Evolutionary conservation across 2,888 invertebrate genomes (phyloP).

Genomic region (Apamea crenata): DNA sequence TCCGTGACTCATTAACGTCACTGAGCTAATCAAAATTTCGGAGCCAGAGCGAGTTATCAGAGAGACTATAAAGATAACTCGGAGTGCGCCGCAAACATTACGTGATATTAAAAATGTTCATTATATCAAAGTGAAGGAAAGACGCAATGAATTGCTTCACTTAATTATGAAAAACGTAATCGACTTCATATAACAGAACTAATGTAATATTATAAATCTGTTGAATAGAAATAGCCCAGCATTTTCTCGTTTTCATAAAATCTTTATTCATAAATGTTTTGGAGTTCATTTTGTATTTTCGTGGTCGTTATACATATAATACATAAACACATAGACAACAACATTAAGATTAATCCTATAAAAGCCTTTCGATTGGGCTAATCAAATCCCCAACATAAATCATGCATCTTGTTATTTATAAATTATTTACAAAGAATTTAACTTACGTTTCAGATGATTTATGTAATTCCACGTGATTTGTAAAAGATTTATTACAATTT

Average conservation of each 20-base stretch:
- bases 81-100: constrained; percentile 71
- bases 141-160: constrained; percentile 52
- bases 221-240: not conserved
- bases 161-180: too few relatives aligned
- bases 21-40: not conserved
- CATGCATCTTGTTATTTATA: not conserved
- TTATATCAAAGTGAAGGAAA: constrained; percentile 57
- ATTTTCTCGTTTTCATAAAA: not conserved
- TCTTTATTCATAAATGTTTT: not conserved
- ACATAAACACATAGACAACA: not conserved
- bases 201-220: not conserved
- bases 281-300: not conserved
- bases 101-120: constrained; percentile 65
- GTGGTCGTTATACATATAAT: not conserved
- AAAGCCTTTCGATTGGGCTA: not conserved
- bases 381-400: not conserved
- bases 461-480: too few relatives aligned
- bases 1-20: constrained; percentile 44
- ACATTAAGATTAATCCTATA: not conserved
- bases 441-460: too few relatives aligned
- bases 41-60: constrained; percentile 71
- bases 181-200: not conserved
- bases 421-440: not conserved
- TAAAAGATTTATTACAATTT: too few relatives aligned
- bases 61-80: constrained; percentile 75